Base-by-base conservation (phyloP, 2,888 invertebrate species). In the Automeris io region DNA sequence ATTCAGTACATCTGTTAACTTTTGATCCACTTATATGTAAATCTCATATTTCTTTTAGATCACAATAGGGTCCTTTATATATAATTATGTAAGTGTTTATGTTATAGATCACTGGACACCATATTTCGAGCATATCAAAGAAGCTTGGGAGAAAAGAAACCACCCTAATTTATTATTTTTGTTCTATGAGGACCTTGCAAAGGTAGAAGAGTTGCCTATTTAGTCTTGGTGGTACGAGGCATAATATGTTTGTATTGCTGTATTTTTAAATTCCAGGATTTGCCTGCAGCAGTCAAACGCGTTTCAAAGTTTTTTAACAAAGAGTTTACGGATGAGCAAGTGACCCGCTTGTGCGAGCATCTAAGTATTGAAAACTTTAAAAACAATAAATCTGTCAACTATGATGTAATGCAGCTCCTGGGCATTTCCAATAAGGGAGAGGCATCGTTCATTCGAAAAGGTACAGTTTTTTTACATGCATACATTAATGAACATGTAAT, bases 331-430 rank as follows among this genome's bases (percentile, higher is more conserved):
- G 75, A 83, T 0, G 87, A 89, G 12, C 88, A 95, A 61, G 64
- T 94, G 0, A 61, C 77, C 0, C 72, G 76, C 12, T 78, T 97
- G 2, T 88, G 89, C 6, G 74, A 92, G 5, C 94, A 96, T 65
- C 89, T 97, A 42, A 89, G 91, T 57, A 94, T 98, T 46, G 88
- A 92, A 6, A 93, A 91, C 66, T 97, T 98, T 80, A 92, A 92
- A 48, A 88, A 90, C 8, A 97, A 97, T 76, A 89, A 91, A 33
- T 91, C 93, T 4, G 92, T 95, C 0, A 96, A 97, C 63, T 89
- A 87, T 35, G 89, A 91, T 41, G 88, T 90, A 34, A 85, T 93
- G 62, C 88, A 83, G 50, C 87, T 89, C 1, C 81, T 91, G 2
- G 91, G 91, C 1, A 86, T 94, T 7, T 70, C 89, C 1, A 82